Percentiles rank a stretch among this genome's conserved stretches.
Conservation (phyloP, 2,797 vertebrate genomes). For the Ispidina lecontei region DNA sequence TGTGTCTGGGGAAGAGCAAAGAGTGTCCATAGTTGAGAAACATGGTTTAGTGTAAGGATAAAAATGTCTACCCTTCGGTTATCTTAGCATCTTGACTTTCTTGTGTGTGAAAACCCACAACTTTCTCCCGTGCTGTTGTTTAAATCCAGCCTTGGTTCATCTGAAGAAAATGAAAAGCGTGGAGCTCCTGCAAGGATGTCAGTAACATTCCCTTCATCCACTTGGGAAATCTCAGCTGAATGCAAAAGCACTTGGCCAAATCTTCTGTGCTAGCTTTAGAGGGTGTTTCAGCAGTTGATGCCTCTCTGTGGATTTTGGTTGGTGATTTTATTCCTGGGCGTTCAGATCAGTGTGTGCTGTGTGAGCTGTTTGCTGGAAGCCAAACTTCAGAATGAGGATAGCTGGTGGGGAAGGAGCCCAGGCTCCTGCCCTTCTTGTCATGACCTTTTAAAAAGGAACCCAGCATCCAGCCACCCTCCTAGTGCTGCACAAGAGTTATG, state of each 20-base stretch:
- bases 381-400: neutral
- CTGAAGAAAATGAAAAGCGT: neutral
- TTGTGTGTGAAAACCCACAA: neutral
- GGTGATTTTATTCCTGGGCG: neutral
- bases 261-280: accelerated
- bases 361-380: neutral
- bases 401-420: neutral
- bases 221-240: neutral
- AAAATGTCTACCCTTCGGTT: neutral
- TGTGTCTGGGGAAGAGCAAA: neutral
- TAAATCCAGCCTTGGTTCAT: neutral
- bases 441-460: constrained; percentile 39
- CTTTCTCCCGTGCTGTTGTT: neutral
- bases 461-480: neutral
- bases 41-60: neutral
- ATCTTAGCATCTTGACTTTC: neutral
- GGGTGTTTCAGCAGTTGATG: neutral
- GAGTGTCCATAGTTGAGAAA: neutral
- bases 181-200: neutral
- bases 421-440: neutral
- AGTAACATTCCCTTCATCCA: neutral
- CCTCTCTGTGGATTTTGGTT: neutral
- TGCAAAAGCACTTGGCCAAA: neutral
- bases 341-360: neutral
- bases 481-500: neutral